Evolutionary conservation across 2,888 invertebrate genomes (phyloP).

Genomic region (Drosophila mettleri): DNA sequence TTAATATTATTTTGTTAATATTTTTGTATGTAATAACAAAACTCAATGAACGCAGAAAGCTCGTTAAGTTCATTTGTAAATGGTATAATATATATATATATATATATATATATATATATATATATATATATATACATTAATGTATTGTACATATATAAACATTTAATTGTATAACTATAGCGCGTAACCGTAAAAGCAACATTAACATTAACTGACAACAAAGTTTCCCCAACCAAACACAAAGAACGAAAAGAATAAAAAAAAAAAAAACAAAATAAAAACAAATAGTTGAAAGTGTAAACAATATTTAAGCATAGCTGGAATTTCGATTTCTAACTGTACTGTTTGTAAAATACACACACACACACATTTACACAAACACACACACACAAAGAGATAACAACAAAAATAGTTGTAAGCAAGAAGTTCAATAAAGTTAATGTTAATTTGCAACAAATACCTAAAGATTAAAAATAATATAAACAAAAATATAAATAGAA

Average conservation of each 20-base stretch:
- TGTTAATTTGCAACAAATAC: constrained; percentile 56
- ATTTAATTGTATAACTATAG: constrained; percentile 72
- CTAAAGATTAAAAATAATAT: constrained; percentile 25
- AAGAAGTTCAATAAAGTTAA: constrained; percentile 36
- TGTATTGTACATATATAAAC: constrained; percentile 55
- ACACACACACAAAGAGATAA: constrained; percentile 17
- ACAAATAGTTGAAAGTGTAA: constrained; percentile 26
- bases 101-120: constrained; percentile 33
- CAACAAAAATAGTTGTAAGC: constrained; percentile 25
- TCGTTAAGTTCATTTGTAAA: constrained; percentile 64
- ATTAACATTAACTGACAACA: constrained; percentile 51
- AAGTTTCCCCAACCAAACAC: constrained; percentile 25
- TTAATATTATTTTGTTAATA: constrained; percentile 51
- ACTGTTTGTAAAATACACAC: constrained; percentile 53
- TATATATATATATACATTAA: constrained; percentile 52
- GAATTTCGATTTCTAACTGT: constrained; percentile 49
- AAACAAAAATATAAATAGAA: constrained; percentile 19
- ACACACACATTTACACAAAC: background rate
- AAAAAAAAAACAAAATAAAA: constrained; percentile 10
- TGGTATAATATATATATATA: constrained; percentile 43
- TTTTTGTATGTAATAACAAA: constrained; percentile 35
- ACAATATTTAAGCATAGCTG: constrained; percentile 36
- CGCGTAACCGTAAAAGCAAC: constrained; percentile 41
- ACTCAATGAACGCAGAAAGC: constrained; percentile 40
- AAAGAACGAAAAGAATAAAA: background rate